Evolutionary conservation across 2,797 vertebrate genomes (phyloP).

Genomic region (Pelochelys cantorii): DNA sequence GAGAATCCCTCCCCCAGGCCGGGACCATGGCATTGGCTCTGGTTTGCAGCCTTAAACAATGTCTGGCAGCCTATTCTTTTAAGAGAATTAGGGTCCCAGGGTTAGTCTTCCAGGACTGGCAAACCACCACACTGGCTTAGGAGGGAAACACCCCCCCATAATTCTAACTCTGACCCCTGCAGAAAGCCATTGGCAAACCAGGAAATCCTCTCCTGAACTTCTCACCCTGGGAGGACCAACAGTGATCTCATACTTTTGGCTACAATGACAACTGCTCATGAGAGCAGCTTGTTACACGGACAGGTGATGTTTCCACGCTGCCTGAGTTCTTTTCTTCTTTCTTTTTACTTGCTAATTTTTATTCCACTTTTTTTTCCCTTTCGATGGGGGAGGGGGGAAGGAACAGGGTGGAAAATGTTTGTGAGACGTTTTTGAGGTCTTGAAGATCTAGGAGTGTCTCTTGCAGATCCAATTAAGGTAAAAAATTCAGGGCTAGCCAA

Average conservation of each 20-base stretch:
- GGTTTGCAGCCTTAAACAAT: background rate
- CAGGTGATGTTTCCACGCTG: background rate
- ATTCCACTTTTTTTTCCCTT: background rate
- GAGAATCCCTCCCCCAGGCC: accelerated
- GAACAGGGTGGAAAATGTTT: background rate
- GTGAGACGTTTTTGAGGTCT: background rate
- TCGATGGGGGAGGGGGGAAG: background rate
- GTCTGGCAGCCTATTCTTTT: background rate
- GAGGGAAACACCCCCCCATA: background rate
- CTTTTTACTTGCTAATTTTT: background rate
- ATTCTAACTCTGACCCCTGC: background rate
- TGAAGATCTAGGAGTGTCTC: background rate
- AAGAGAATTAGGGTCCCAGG: background rate
- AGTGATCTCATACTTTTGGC: background rate
- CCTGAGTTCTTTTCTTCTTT: background rate
- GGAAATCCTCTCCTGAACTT: constrained; percentile 55
- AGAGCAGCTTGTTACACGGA: background rate
- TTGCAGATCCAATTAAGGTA: background rate
- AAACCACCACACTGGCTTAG: background rate
- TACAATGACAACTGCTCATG: background rate
- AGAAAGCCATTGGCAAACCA: constrained; percentile 30
- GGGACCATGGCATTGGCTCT: background rate
- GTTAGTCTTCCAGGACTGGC: background rate
- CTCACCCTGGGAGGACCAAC: background rate
- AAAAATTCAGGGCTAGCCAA: background rate